phyloP scores from a whole-genome alignment of 1,140 invertebrate genomes.

The Calycopis cecrops region DNA sequence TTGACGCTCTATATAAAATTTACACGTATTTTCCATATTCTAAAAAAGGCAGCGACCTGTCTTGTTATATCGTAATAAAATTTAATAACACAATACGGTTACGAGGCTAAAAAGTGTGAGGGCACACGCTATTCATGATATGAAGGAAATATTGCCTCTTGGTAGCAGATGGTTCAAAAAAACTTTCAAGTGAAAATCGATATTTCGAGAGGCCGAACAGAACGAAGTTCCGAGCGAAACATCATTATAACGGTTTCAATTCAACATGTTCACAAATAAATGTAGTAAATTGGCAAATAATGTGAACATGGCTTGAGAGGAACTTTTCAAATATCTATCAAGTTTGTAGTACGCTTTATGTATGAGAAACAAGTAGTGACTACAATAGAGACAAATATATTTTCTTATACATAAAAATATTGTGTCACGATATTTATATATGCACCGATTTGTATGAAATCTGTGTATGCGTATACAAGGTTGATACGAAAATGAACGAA shows the following conservation, averaged over 20 bases:
- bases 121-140: neutral
- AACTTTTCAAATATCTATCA: neutral
- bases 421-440: too few species aligned
- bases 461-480: too few species aligned
- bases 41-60: too few species aligned
- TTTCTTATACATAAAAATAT: too few species aligned
- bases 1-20: too few species aligned
- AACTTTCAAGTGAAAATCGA: conserved; percentile 10
- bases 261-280: conserved; percentile 6
- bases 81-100: neutral
- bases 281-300: conserved; percentile 1
- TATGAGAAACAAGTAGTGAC: too few species aligned
- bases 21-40: too few species aligned
- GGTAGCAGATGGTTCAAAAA: conserved; percentile 6
- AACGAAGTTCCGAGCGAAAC: conserved; percentile 6
- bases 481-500: too few species aligned
- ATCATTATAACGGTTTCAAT: conserved; percentile 7
- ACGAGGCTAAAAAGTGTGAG: neutral
- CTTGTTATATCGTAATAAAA: neutral
- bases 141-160: conserved; percentile 9
- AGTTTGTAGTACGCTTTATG: too few species aligned
- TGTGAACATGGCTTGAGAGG: neutral
- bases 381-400: too few species aligned
- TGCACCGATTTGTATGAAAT: too few species aligned
- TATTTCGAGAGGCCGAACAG: neutral